Evolutionary conservation across 2,797 vertebrate genomes (phyloP).

Genomic region (Rousettus madagascariensis): DNA sequence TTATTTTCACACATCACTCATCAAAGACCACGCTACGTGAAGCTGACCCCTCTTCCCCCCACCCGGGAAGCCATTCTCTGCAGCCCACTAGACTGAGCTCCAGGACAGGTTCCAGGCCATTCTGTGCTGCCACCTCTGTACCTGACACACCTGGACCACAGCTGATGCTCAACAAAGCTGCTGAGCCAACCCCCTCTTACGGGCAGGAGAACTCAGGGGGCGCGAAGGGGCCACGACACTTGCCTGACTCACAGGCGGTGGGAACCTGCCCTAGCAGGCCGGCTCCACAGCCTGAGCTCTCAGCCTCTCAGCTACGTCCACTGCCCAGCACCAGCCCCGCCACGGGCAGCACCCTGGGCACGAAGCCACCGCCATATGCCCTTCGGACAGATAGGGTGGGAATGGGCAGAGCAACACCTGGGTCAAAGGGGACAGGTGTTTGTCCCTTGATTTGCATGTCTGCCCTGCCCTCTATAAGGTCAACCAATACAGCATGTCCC

Average conservation of each 20-base stretch:
- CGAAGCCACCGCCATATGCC: neutral
- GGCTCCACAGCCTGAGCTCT: neutral
- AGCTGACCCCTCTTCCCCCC: neutral
- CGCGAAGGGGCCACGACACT: neutral
- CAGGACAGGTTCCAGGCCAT: neutral
- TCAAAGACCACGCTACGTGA: neutral
- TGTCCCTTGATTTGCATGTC: neutral
- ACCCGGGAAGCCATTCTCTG: fast-evolving
- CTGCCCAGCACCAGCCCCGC: fast-evolving
- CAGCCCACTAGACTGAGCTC: neutral
- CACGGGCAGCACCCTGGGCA: neutral
- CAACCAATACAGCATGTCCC: neutral
- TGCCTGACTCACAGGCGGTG: fast-evolving
- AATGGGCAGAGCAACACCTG: neutral
- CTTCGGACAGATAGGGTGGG: neutral
- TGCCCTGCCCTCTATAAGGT: neutral
- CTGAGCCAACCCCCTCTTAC: neutral
- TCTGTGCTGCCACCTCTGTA: fast-evolving
- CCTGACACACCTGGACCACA: neutral
- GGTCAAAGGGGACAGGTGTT: neutral
- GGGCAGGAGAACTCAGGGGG: too few species aligned
- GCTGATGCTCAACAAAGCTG: neutral
- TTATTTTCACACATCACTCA: neutral
- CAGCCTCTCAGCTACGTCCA: neutral
- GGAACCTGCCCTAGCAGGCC: neutral